phyloP scores from a whole-genome alignment of 2,113 vertebrate genomes.

The Notothenia coriiceps region DNA sequence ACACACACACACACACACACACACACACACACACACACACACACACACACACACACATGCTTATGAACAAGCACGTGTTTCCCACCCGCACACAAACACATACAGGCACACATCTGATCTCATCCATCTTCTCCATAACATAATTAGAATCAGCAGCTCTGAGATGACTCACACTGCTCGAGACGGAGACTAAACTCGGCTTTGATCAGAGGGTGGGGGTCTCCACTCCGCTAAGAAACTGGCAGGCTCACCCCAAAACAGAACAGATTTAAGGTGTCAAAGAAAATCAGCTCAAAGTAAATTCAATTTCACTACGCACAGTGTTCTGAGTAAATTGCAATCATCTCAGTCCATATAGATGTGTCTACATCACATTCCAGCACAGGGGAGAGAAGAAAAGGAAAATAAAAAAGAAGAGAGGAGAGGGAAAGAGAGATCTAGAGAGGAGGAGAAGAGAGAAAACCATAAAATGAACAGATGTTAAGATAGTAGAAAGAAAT shows the following conservation, averaged over 20 bases:
- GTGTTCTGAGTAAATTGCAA: conserved; percentile 70
- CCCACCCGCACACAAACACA: conserved; percentile 49
- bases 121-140: conserved; percentile 82
- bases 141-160: conserved; percentile 82
- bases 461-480: conserved; percentile 22
- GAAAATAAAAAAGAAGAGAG: conserved; percentile 5
- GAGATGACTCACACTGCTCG: conserved; percentile 79
- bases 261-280: conserved; percentile 81
- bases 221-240: conserved; percentile 76
- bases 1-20: conserved; percentile 50
- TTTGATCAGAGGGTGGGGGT: conserved; percentile 79
- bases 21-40: conserved; percentile 24
- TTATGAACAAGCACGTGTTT: conserved; percentile 17
- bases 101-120: conserved; percentile 70
- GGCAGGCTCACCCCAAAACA: conserved; percentile 75
- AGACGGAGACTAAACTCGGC: conserved; percentile 79
- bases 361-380: conserved; percentile 57
- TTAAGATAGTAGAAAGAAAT: conserved; percentile 26
- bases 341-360: conserved; percentile 70
- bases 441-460: conserved; percentile 20
- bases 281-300: conserved; percentile 80
- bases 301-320: conserved; percentile 75
- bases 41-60: conserved; percentile 39
- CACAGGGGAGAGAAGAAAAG: background rate
- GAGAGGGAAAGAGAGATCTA: background rate